Evolutionary conservation across 2,888 invertebrate species (phyloP).

Genomic region (Parasteatoda lunata): DNA sequence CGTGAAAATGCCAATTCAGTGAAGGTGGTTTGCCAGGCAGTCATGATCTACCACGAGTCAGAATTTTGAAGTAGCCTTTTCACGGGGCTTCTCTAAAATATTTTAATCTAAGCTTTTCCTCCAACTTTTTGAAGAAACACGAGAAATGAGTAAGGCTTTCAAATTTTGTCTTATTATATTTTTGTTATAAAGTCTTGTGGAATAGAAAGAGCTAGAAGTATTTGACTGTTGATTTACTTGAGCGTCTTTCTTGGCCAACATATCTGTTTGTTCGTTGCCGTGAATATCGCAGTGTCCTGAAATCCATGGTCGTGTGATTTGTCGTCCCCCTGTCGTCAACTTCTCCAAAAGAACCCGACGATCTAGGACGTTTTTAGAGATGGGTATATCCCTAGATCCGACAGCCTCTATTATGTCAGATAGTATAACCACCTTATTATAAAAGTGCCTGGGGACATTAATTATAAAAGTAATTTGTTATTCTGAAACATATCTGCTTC

Average conservation of each 20-base stretch:
- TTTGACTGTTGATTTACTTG: neutral
- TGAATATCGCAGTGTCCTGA: neutral
- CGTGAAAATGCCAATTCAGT: too few relatives aligned
- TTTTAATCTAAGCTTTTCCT: neutral
- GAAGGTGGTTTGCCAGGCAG: neutral
- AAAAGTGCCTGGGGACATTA: neutral
- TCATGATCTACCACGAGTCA: neutral
- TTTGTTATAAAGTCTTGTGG: neutral
- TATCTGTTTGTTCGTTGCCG: constrained; percentile 1
- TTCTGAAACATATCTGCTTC: too few relatives aligned
- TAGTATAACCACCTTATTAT: neutral
- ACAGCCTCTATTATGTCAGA: neutral
- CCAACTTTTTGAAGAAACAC: neutral
- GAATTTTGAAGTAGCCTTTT: neutral
- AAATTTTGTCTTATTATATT: neutral
- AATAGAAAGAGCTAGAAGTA: neutral
- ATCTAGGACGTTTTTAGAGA: too few relatives aligned
- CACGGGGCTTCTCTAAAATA: neutral
- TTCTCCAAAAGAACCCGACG: neutral
- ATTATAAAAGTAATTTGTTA: too few relatives aligned
- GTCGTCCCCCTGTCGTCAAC: neutral
- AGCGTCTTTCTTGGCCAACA: neutral
- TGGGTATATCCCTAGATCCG: neutral
- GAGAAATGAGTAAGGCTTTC: neutral
- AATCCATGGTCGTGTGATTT: neutral